phyloP scores from a whole-genome alignment of 2,113 vertebrate species.

The Choloepus hoffmanni region DNA sequence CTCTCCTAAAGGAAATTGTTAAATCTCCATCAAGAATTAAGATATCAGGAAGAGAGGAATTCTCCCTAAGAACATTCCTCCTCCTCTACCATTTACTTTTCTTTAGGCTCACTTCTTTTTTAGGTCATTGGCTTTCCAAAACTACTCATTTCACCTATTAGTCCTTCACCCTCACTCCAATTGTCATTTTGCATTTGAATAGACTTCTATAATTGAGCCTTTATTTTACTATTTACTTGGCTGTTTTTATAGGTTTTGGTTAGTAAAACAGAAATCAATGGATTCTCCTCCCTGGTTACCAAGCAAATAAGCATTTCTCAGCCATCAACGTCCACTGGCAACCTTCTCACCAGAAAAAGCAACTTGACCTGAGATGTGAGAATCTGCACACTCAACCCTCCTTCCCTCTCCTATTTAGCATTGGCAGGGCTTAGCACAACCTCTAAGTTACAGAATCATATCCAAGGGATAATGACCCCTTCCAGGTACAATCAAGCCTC shows the following conservation, averaged over 20 bases:
- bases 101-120: slow-evolving; percentile 14
- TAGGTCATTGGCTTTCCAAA: slow-evolving; percentile 49
- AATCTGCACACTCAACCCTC: background rate
- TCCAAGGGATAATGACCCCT: background rate
- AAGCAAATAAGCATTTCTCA: slow-evolving; percentile 11
- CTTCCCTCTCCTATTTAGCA: background rate
- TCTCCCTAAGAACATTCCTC: background rate
- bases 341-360: background rate
- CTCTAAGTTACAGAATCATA: slow-evolving; percentile 8
- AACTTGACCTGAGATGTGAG: background rate
- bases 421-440: background rate
- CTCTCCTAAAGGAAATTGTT: background rate
- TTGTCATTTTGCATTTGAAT: background rate
- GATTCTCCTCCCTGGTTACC: slow-evolving; percentile 11
- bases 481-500: slow-evolving; percentile 19
- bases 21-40: slow-evolving; percentile 46
- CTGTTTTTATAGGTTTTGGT: background rate
- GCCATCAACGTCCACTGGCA: background rate
- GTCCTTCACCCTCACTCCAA: slow-evolving; percentile 2
- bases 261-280: background rate
- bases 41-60: background rate
- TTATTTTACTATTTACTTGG: slow-evolving; percentile 18
- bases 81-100: background rate
- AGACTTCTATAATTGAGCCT: background rate
- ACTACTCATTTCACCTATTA: slow-evolving; percentile 32